These are phyloP conservation scores for Lamellibrachia satsuma DNA, from an alignment of 2,888 invertebrate genomes.

Conservation along the genomic window DNA sequence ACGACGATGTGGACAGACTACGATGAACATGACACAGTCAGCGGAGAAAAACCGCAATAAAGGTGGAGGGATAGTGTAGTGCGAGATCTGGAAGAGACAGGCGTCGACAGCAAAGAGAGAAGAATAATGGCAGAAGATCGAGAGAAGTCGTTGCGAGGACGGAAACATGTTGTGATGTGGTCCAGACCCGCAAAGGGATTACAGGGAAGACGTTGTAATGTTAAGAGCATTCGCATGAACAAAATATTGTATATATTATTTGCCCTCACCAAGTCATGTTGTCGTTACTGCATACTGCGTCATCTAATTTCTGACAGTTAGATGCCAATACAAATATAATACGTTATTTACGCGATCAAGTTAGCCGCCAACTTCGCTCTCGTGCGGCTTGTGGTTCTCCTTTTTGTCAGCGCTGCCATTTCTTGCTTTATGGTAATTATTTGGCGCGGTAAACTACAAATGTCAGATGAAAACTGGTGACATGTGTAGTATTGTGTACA, in stretches of 20 bases:
- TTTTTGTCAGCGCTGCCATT: background rate
- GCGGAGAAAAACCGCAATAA: too few species aligned
- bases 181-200: background rate
- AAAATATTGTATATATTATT: background rate
- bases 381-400: background rate
- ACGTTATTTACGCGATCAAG: background rate
- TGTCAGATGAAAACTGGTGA: background rate
- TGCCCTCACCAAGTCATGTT: background rate
- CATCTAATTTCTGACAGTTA: background rate
- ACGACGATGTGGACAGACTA: too few species aligned
- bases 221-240: too few species aligned
- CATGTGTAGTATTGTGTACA: background rate
- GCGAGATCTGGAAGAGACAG: too few species aligned
- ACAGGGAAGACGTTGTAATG: background rate
- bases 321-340: background rate
- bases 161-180: too few species aligned
- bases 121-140: too few species aligned
- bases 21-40: too few species aligned
- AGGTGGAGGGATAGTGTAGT: too few species aligned
- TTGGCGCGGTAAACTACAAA: background rate
- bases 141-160: background rate
- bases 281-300: background rate
- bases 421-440: background rate
- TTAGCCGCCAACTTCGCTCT: background rate
- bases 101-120: too few species aligned